Evolutionary conservation across 1,140 invertebrate genomes (phyloP), one percentile per base, ranked within the genome.

Genomic region (Chironomus striatipennis): DNA sequence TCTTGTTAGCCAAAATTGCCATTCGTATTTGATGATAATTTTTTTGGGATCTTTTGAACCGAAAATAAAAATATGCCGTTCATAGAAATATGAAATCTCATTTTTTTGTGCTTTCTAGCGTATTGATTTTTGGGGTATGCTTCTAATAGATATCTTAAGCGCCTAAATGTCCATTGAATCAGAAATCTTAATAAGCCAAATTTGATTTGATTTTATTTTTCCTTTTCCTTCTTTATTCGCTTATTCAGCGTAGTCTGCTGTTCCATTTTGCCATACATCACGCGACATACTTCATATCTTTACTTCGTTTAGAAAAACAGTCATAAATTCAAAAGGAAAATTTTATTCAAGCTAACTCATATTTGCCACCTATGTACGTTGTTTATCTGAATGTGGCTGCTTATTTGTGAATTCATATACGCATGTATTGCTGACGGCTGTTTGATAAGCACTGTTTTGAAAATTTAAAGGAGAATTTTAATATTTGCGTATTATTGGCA

Each of bases 151-250:
- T 57, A 57, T 57, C 47, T 57, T 15, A 12, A 15, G 12, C 47
- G 47, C 12, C 47, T n/a, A 57, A 57, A 57, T 57, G 47, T 57
- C 47, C 47, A 57, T 15, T 57, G 47, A 57, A 57, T 57, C 47
- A 57, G 47, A 57, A 57, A 57, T 57, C 47, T 57, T 57, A 57
- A 57, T 57, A 57, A 57, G 47, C 47, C n/a, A 57, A 57, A 57
- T 57, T 57, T 57, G 47, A 57, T 57, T 57, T 57, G 47, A n/a
- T n/a, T 47, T 57, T 10, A n/a, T 12, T 57, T 10, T n/a, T 57
- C n/a, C 47, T 57, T 15, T 57, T 57, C 8, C n/a, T n/a, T n/a
- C n/a, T 2, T 34, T 34, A 34, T 34, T 34, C 24, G 24, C 1
- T 5, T 34, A 34, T 34, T 34, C 24, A 34, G 24, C 24, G 5